These are phyloP conservation scores for Napeogenes inachia DNA, from an alignment of 2,888 invertebrate species.

Conservation along the genomic window DNA sequence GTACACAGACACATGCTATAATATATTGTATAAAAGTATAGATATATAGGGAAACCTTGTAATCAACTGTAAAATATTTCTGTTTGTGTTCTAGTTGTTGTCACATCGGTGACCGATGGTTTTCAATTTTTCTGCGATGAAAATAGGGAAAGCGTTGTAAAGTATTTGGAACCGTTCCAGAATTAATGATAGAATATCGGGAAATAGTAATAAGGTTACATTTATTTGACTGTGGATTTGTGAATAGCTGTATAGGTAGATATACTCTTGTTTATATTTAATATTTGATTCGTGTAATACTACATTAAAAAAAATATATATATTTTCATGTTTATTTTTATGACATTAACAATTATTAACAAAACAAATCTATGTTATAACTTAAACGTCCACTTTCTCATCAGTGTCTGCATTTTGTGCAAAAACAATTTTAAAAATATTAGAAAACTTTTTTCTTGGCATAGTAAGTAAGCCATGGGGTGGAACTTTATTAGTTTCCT, in stretches of 20 bases:
- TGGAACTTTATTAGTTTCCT: conserved; percentile 17
- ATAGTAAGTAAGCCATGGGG: conserved; percentile 16
- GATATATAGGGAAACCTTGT: conserved; percentile 50
- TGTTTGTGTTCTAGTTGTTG: conserved; percentile 72
- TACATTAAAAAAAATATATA: too few relatives aligned
- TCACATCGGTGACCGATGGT: conserved; percentile 74
- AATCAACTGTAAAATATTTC: conserved; percentile 73
- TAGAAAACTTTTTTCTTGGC: conserved; percentile 27
- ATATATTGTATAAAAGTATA: background rate
- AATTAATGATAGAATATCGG: conserved; percentile 68
- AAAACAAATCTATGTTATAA: conserved; percentile 24
- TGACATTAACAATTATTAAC: conserved; percentile 9
- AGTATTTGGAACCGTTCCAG: conserved; percentile 67
- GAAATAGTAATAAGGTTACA: conserved; percentile 53
- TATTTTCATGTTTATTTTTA: background rate
- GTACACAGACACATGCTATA: background rate
- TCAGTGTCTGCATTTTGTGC: conserved; percentile 29
- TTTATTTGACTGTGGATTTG: background rate
- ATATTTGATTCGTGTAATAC: too few relatives aligned
- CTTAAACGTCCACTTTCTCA: conserved; percentile 38
- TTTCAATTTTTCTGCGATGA: conserved; percentile 76
- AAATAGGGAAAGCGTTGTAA: conserved; percentile 77
- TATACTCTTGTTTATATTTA: too few relatives aligned
- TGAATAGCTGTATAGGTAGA: too few relatives aligned
- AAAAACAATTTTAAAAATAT: conserved; percentile 38